Conservation (phyloP, 2,888 invertebrate genomes). For the Euzophera pinguis region DNA sequence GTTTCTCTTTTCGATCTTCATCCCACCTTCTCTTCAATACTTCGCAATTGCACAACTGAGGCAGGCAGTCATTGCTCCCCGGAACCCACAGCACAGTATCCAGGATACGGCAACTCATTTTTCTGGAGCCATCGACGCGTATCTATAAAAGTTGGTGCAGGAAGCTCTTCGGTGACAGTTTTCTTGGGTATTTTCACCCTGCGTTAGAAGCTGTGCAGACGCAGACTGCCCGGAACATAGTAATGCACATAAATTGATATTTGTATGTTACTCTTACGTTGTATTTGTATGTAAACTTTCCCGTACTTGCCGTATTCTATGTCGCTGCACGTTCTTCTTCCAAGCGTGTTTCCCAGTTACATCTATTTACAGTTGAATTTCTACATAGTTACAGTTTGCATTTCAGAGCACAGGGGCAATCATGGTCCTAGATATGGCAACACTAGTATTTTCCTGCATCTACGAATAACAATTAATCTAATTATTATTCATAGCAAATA, state of each 20-base stretch:
- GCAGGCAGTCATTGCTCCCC: constrained; percentile 43
- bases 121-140: constrained; percentile 50
- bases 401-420: no score
- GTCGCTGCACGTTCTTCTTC: no score
- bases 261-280: constrained; percentile 47
- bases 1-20: no score
- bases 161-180: constrained; percentile 23
- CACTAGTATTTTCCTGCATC: no score
- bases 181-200: constrained; percentile 27
- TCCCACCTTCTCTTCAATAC: constrained; percentile 44
- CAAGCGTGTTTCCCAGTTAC: no score
- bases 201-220: constrained; percentile 30
- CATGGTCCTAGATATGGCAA: no score
- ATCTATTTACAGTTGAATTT: no score
- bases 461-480: no score
- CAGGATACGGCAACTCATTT: constrained; percentile 61
- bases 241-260: constrained; percentile 48
- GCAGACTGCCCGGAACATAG: constrained; percentile 49
- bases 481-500: no score
- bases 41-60: constrained; percentile 55
- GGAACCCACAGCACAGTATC: constrained; percentile 65
- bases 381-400: no score
- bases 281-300: no score
- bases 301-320: no score
- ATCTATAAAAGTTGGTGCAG: constrained; percentile 17